Evolutionary conservation across 37 sponge, comb jelly and placozoan species (phyloP), one percentile per base, ranked within the genome.

Genomic region (Ephydatia muelleri): DNA sequence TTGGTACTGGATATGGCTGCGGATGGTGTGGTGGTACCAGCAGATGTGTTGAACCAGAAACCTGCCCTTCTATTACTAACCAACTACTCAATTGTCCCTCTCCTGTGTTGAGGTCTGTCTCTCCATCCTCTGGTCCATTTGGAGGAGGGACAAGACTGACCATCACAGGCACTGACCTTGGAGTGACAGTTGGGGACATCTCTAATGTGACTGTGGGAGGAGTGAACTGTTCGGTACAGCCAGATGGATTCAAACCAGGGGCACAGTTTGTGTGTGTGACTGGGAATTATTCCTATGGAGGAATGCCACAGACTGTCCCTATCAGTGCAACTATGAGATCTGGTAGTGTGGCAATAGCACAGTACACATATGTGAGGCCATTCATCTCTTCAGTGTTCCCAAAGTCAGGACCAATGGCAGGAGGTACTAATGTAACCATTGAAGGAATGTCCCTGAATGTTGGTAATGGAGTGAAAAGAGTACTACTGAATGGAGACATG

Each of bases 91-190:
- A 68, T 12, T 91, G 92, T 83, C 75, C 87, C 34, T 19, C 37
- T 35, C 93, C 91, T 16, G 34, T 14, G 5, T 90, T 95, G 27
- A 73, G 79, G 9, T 13, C 19, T 8, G 49, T 96, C 33, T 9
- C 22, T 38, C 96, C 96, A 19, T 29, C 16, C 33, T 80, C 68
- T 49, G 85, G 94, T 34, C 94, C 96, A 29, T 28, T 66, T 68
- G 38, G 39, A 22, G 96, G 96, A 78, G 91, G 93, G 29, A 92
- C 88, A 35, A 67, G 64, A 30, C 49, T 96, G 31, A 88, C 67
- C 49, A 82, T 96, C 66, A 84, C 31, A 38, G 96, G 96, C 22
- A 84, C 82, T 37, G 79, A 96, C 40, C 84, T 96, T 25, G 92
- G 92, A 73, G 81, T 82, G 70, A 26, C 36, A 35, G 79, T 81